Percentiles rank a stretch among this genome's conserved stretches.
These are phyloP conservation scores for Antedon mediterranea DNA, from an alignment of 53 echinoderm and acorn worm species.

Conservation along the genomic window DNA sequence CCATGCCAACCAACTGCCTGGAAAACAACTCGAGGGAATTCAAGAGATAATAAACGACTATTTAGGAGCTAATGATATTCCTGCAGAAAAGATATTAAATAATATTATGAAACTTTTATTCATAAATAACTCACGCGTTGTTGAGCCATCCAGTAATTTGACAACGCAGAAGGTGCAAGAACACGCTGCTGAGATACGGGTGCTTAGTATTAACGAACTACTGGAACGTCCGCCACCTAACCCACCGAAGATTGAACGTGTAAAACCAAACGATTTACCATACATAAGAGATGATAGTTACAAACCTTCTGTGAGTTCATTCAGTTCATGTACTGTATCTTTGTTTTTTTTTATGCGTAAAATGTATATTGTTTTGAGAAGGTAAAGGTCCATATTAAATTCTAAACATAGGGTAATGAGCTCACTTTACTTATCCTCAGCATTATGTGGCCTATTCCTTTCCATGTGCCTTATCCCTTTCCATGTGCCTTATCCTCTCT, in stretches of 20 bases:
- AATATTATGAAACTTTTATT: neutral
- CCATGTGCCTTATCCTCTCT: too few relatives aligned
- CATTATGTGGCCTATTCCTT: too few relatives aligned
- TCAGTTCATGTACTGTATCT: neutral
- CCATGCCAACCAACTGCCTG: neutral
- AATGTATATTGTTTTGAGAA: too few relatives aligned
- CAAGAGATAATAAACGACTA: neutral
- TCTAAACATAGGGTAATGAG: too few relatives aligned
- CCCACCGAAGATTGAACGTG: slow-evolving; percentile 3
- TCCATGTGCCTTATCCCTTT: too few relatives aligned
- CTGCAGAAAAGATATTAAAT: neutral
- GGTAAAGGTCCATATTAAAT: too few relatives aligned
- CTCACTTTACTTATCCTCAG: too few relatives aligned
- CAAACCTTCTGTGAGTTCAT: slow-evolving; percentile 13
- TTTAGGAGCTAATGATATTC: neutral
- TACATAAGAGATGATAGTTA: slow-evolving; percentile 13
- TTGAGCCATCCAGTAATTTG: neutral
- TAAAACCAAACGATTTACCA: slow-evolving; percentile 15
- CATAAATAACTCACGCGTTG: neutral
- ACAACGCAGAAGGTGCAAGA: neutral
- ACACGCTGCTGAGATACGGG: neutral
- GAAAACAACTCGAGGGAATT: neutral
- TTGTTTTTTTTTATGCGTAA: neutral
- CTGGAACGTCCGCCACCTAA: slow-evolving; percentile 9
- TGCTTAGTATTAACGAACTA: slow-evolving; percentile 12